These are phyloP conservation scores for Petrocephalus microphthalmus DNA, from an alignment of 2,113 vertebrate species.

Conservation along the genomic window DNA sequence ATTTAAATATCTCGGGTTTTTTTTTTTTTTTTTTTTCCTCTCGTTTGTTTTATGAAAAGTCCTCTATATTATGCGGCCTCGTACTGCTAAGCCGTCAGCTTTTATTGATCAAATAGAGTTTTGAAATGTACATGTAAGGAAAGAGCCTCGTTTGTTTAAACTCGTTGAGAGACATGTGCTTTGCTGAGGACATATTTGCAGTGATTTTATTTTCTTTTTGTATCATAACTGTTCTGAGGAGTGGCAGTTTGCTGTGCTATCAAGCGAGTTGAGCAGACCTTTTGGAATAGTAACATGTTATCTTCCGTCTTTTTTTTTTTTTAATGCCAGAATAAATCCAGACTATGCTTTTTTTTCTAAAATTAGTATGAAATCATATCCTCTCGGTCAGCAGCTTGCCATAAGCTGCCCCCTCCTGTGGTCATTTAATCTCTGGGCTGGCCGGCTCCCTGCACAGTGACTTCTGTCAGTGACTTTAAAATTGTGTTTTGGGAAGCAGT, in stretches of 20 bases:
- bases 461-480: background rate
- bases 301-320: background rate
- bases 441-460: background rate
- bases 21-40: background rate
- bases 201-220: background rate
- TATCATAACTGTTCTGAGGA: background rate
- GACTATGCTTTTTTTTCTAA: background rate
- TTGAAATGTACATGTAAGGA: background rate
- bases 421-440: background rate
- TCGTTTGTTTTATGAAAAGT: background rate
- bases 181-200: background rate
- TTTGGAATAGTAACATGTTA: background rate
- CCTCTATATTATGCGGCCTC: background rate
- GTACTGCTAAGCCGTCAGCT: background rate
- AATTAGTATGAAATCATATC: background rate
- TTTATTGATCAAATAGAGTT: background rate
- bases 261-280: background rate
- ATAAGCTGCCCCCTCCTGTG: too few species aligned
- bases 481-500: background rate
- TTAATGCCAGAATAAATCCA: background rate
- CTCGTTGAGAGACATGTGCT: background rate
- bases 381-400: background rate
- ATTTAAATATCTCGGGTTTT: background rate
- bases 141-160: background rate
- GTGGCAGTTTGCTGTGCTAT: background rate